Conservation (phyloP, 2,113 vertebrate species). For the Chlamydotis undulata region DNA sequence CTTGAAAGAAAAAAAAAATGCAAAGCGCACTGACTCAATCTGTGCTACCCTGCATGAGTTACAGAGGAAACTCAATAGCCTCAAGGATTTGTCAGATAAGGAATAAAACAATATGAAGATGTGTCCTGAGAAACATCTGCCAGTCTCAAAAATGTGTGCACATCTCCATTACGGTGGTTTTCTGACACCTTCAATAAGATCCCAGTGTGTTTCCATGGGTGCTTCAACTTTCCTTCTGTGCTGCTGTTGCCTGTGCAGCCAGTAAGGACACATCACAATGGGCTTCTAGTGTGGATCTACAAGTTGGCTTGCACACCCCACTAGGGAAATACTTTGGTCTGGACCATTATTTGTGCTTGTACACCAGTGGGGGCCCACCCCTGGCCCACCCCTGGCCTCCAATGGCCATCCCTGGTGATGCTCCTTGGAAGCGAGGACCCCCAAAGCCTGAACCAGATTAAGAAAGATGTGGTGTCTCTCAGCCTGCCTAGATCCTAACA, state of each 20-base stretch:
- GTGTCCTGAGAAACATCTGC: not conserved
- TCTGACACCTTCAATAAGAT: not conserved
- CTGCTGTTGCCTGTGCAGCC: not conserved
- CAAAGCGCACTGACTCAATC: not conserved
- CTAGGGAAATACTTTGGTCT: not conserved
- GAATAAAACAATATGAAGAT: not conserved
- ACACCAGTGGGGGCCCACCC: not conserved
- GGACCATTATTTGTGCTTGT: not conserved
- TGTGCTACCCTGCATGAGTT: not conserved
- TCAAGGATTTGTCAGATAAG: not conserved
- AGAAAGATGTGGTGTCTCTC: not conserved
- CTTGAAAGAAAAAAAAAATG: not conserved
- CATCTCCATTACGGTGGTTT: not conserved
- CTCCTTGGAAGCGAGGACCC: not conserved
- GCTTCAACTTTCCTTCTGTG: not conserved
- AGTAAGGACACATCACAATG: not conserved
- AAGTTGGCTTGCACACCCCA: not conserved
- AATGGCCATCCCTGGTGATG: not conserved
- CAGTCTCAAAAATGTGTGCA: not conserved
- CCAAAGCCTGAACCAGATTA: not conserved
- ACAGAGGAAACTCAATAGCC: not conserved
- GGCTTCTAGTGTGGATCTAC: not conserved
- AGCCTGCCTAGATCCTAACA: not conserved
- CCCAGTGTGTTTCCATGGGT: not conserved
- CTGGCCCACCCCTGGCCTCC: not conserved